Base-by-base conservation (phyloP, 2,888 invertebrate species). In the Cerastoderma edule region DNA sequence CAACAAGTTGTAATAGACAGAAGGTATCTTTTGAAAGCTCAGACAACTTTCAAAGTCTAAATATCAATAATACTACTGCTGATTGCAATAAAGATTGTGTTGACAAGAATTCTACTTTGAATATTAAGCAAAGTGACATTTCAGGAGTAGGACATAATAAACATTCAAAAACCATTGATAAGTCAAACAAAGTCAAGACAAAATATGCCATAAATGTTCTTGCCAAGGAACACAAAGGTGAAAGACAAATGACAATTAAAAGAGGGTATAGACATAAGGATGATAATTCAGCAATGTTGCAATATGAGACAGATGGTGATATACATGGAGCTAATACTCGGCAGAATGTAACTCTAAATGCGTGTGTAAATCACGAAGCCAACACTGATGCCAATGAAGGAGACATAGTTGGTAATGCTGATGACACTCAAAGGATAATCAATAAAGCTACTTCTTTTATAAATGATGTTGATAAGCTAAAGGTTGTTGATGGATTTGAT, bases 41-140 rank as follows among this genome's bases (percentile, higher is more conserved):
- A n/a, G n/a, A n/a, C n/a, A n/a, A n/a, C n/a, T n/a, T n/a, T n/a
- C n/a, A n/a, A n/a, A n/a, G n/a, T n/a, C n/a, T n/a, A n/a, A n/a
- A n/a, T n/a, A n/a, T n/a, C n/a, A n/a, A 53, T 3, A 53, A 53
- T 53, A 3, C 4, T 4, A 60, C 60, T 60, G 60, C 60, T 60
- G 60, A 60, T 19, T 22, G 5, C 27, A 13, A 10, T 10, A 39
- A 60, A n/a, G 10, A 39, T 39, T 39, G 60, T 10, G 8, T 16
- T 39, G 39, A 39, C 39, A 39, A 16, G 39, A 39, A 39, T 39
- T 39, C 39, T 16, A 39, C 39, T 10, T 39, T 39, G 39, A 16
- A 39, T 39, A 39, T 39, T 39, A 13, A 13, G 39, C 16, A 8
- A 39, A 39, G 39, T 39, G 16, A 39, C 39, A 39, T 10, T 10